These are phyloP conservation scores for Hafferia zeledoni DNA, from an alignment of 2,797 vertebrate genomes.

Conservation along the genomic window DNA sequence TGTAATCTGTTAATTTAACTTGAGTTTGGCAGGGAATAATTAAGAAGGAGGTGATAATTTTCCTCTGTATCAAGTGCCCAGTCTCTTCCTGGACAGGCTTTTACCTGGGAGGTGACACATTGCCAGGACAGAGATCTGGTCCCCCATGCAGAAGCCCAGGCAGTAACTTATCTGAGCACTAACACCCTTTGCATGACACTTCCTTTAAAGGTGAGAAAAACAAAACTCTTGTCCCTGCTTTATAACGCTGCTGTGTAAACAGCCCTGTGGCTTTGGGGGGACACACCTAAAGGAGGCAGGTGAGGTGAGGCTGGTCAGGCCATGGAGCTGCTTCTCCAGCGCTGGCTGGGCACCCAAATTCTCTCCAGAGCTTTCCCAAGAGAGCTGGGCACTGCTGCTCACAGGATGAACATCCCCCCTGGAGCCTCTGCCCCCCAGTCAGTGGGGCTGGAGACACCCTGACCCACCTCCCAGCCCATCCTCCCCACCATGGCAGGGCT, in stretches of 20 bases:
- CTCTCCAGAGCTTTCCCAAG: background rate
- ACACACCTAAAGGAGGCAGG: background rate
- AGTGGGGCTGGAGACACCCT: fast-evolving
- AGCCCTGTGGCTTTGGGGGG: background rate
- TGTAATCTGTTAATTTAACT: conserved; percentile 45
- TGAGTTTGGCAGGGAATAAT: background rate
- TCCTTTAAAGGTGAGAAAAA: conserved; percentile 17
- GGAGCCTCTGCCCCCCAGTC: fast-evolving
- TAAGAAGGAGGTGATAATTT: conserved; percentile 48
- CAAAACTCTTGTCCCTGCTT: background rate
- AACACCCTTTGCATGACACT: conserved; percentile 9
- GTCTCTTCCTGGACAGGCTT: conserved; percentile 38
- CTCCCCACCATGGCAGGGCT: fast-evolving
- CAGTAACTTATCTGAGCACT: background rate
- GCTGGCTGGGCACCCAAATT: background rate
- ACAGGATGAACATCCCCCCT: background rate
- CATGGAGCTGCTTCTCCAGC: background rate
- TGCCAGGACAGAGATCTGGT: background rate
- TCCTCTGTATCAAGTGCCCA: background rate
- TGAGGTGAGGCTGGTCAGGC: background rate
- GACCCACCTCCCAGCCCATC: background rate
- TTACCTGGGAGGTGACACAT: background rate
- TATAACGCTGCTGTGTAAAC: background rate
- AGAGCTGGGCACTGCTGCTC: background rate
- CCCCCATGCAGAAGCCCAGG: background rate